These are phyloP conservation scores for Betta splendens DNA, from an alignment of 2,797 vertebrate species.

Conservation along the genomic window DNA sequence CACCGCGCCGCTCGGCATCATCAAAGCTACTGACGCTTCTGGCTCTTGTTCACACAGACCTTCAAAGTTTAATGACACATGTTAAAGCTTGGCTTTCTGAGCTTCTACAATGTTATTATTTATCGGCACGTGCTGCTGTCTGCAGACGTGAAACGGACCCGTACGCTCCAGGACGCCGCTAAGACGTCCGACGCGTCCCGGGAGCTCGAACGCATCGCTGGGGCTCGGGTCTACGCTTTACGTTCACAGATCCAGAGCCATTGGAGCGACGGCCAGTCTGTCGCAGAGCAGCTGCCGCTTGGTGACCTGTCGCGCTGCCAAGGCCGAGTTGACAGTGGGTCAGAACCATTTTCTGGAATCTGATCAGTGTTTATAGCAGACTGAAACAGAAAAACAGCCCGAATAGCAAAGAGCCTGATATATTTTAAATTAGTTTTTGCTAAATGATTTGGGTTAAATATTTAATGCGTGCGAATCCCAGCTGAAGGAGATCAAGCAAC, in stretches of 20 bases:
- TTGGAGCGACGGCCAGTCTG: neutral
- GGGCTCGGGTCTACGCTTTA: neutral
- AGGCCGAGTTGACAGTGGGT: neutral
- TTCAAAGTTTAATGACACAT: constrained; percentile 54
- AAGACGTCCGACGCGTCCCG: too few relatives aligned
- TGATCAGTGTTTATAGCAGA: neutral
- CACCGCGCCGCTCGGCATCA: constrained; percentile 31
- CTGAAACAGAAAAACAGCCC: neutral
- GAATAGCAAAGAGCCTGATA: too few relatives aligned
- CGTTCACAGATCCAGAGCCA: constrained; percentile 1
- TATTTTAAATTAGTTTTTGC: too few relatives aligned
- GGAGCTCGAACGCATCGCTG: neutral
- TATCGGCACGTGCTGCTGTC: too few relatives aligned
- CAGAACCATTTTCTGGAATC: neutral
- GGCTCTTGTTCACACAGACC: constrained; percentile 41
- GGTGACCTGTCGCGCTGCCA: constrained; percentile 13
- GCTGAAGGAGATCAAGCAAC: too few relatives aligned
- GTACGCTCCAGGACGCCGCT: too few relatives aligned
- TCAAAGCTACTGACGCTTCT: constrained; percentile 45
- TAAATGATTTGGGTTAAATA: too few relatives aligned
- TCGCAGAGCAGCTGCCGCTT: constrained; percentile 13
- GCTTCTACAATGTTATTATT: neutral
- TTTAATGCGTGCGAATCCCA: too few relatives aligned
- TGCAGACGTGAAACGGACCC: too few relatives aligned
- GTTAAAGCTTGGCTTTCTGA: constrained; percentile 25